Evolutionary conservation across 1,140 invertebrate genomes (phyloP).

Genomic region (Pseudomyrmex sp.): DNA sequence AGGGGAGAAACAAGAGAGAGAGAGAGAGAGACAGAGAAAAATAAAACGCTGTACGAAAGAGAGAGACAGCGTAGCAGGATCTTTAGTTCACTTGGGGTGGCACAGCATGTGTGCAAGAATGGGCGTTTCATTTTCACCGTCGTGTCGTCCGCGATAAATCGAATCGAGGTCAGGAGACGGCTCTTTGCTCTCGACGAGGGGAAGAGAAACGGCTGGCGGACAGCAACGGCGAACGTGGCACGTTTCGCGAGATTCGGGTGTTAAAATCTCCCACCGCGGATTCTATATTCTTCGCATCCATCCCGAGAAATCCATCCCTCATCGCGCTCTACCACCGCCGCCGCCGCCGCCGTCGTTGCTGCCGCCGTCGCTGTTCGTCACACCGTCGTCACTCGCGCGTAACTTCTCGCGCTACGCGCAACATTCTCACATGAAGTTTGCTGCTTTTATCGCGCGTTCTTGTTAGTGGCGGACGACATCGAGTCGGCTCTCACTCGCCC

Average conservation of each 20-base stretch:
- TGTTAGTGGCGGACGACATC: slow-evolving; percentile 47
- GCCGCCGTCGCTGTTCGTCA: not conserved
- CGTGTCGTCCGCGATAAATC: slow-evolving; percentile 53
- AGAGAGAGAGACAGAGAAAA: slow-evolving; percentile 17
- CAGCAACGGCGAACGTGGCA: not conserved
- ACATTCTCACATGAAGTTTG: slow-evolving; percentile 25
- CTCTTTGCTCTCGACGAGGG: not conserved
- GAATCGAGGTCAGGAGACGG: not conserved
- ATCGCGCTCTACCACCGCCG: not conserved
- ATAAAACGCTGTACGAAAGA: not conserved
- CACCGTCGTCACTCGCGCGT: slow-evolving; percentile 40
- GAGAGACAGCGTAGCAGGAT: slow-evolving; percentile 46
- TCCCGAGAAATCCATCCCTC: slow-evolving; percentile 32
- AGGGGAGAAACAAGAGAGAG: not conserved
- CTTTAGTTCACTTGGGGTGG: slow-evolving; percentile 70
- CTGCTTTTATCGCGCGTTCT: slow-evolving; percentile 27
- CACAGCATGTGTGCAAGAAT: slow-evolving; percentile 65
- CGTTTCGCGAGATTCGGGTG: not conserved
- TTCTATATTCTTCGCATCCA: no score
- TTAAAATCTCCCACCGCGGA: slow-evolving; percentile 9
- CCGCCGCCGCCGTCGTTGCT: not conserved
- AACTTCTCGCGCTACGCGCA: slow-evolving; percentile 48
- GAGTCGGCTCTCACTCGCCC: slow-evolving; percentile 45
- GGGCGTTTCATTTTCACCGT: slow-evolving; percentile 57
- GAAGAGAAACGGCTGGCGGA: not conserved